phyloP scores from a whole-genome alignment of 2,797 vertebrate species.

The Anas capensis region DNA sequence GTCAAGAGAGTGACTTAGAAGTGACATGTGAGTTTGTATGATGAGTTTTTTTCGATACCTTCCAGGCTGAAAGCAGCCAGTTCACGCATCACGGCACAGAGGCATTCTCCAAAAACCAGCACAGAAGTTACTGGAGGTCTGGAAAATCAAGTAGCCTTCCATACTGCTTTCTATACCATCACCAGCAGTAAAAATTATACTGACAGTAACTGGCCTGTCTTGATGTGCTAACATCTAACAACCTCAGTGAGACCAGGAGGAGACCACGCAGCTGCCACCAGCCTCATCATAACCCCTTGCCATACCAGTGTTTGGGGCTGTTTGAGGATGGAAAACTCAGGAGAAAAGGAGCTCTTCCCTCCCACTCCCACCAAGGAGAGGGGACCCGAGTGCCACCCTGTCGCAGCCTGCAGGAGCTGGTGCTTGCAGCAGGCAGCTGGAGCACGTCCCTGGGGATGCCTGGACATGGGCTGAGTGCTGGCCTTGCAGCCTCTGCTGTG shows the following conservation, averaged over 20 bases:
- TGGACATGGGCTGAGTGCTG: background rate
- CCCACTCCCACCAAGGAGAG: background rate
- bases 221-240: fast-evolving
- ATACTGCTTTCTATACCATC: background rate
- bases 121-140: background rate
- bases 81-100: background rate
- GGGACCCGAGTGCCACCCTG: too few relatives aligned
- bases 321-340: background rate
- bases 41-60: background rate
- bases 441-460: too few relatives aligned
- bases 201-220: background rate
- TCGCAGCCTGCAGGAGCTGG: background rate
- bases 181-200: background rate
- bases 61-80: background rate
- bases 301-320: background rate
- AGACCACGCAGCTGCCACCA: background rate
- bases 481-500: background rate
- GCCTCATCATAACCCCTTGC: background rate
- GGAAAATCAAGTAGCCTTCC: background rate
- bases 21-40: background rate
- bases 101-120: background rate
- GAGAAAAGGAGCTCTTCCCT: background rate
- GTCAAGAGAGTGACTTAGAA: background rate
- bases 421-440: too few relatives aligned
- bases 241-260: background rate